Percentiles rank a stretch among this genome's conserved stretches.
Evolutionary conservation across 2,888 invertebrate genomes (phyloP).

Genomic region (Carterocephalus palaemon): DNA sequence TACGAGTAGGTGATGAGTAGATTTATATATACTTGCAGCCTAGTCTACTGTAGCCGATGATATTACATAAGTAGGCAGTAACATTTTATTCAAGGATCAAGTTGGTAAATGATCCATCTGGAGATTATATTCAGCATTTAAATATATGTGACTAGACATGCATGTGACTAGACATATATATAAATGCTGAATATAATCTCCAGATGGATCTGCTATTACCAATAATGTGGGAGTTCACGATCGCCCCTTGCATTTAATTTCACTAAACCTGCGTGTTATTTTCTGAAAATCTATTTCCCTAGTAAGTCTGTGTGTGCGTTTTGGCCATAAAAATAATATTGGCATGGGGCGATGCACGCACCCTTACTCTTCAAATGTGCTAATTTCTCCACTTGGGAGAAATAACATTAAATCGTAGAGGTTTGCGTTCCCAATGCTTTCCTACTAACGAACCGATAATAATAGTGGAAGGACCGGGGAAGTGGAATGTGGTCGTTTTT

Average conservation of each 20-base stretch:
- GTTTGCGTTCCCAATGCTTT: conserved; percentile 49
- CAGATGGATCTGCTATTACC: too few relatives aligned
- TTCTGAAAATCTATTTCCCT: conserved; percentile 18
- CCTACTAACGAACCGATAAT: conserved; percentile 68
- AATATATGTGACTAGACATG: too few relatives aligned
- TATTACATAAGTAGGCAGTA: too few relatives aligned
- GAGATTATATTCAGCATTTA: too few relatives aligned
- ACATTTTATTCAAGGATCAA: too few relatives aligned
- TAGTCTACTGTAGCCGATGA: too few relatives aligned
- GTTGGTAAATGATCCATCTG: too few relatives aligned
- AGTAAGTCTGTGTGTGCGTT: conserved; percentile 11
- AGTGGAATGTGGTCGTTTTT: conserved; percentile 29
- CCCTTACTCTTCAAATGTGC: conserved; percentile 55
- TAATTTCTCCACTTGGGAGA: conserved; percentile 70
- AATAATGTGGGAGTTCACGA: neutral
- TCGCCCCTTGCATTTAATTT: conserved; percentile 10
- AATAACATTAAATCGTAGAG: conserved; percentile 66
- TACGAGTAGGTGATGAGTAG: too few relatives aligned
- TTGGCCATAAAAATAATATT: conserved; percentile 28
- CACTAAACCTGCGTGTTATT: conserved; percentile 25
- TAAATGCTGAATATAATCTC: too few relatives aligned
- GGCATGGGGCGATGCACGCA: conserved; percentile 28
- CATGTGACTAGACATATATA: too few relatives aligned
- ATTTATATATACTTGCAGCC: too few relatives aligned
- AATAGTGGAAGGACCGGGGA: conserved; percentile 53